Base-by-base conservation (phyloP, 2,888 invertebrate species). In the Belgica antarctica region DNA sequence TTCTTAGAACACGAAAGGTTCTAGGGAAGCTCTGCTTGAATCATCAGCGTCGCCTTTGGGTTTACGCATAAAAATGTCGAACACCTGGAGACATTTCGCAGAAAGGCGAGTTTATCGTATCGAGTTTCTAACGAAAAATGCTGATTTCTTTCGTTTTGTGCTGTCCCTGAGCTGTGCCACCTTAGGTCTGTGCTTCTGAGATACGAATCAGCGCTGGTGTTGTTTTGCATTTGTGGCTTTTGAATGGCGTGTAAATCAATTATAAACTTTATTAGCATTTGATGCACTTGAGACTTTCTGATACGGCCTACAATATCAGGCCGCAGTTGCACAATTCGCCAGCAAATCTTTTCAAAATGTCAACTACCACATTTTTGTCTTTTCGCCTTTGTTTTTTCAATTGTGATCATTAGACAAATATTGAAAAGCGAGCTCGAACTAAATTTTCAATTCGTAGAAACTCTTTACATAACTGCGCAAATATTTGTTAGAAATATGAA, bases 51-150 rank as follows among this genome's bases (percentile, higher is more conserved):
- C n/a, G n/a, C 4, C 4, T 46, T 12, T 46, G 12, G 15, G 24
- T 52, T 7, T 52, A 19, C 19, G 59, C 27, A 59, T 27, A 24
- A 52, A 52, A 8, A 52, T 22, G 19, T 59, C 24, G 59, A 59
- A 59, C 59, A 59, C 59, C 59, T 59, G 59, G 59, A 27, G 59
- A 59, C 57, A 57, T 3, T 22, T 57, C 24, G 57, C 46, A 17
- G 3, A 15, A 46, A 46, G 15, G 12, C 19, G 57, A 57, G 5
- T 59, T 59, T 59, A 27, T 59, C 59, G 59, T 2, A 22, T 24
- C 59, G 59, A 17, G 22, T 52, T 52, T 52, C 59, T 12, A 59
- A 19, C 22, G 59, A 59, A 59, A 19, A 27, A 24, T 59, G 59
- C 25, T 59, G 59, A 59, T 52, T n/a, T 15, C 59, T 41, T 52